Evolutionary conservation across 2,888 invertebrate species (phyloP).

Genomic region (Chrysina gloriosa): DNA sequence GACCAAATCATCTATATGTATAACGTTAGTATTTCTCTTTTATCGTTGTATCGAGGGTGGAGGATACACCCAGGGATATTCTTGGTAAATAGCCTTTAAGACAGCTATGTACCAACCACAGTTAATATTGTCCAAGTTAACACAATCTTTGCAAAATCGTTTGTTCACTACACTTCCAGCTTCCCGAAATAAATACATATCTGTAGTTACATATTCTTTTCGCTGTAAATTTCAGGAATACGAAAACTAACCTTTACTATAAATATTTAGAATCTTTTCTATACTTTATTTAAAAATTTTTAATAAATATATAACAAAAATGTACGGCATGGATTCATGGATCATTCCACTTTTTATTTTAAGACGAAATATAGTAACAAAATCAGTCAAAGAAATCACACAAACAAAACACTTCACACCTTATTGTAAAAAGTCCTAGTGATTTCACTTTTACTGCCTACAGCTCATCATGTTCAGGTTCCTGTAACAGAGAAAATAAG

Average conservation of each 20-base stretch:
- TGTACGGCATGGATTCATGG: conserved; percentile 29
- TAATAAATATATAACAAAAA: conserved; percentile 38
- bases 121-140: no score
- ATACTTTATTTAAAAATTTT: conserved; percentile 37
- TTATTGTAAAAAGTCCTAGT: conserved; percentile 60
- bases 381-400: conserved; percentile 63
- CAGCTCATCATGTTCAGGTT: conserved; percentile 68
- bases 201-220: neutral
- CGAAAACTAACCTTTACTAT: conserved; percentile 17
- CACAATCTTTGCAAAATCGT: no score
- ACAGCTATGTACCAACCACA: no score
- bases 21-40: no score
- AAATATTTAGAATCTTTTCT: conserved; percentile 23
- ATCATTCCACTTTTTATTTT: conserved; percentile 54
- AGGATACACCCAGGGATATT: no score
- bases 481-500: conserved; percentile 61
- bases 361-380: conserved; percentile 60
- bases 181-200: no score
- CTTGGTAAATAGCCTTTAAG: no score
- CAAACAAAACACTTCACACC: conserved; percentile 63
- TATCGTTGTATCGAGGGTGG: no score
- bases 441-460: conserved; percentile 61
- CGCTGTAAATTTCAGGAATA: neutral
- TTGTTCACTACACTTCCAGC: no score
- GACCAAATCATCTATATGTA: no score